Base-by-base conservation (phyloP, 2,113 vertebrate species). In the Bujurquina vittata region DNA sequence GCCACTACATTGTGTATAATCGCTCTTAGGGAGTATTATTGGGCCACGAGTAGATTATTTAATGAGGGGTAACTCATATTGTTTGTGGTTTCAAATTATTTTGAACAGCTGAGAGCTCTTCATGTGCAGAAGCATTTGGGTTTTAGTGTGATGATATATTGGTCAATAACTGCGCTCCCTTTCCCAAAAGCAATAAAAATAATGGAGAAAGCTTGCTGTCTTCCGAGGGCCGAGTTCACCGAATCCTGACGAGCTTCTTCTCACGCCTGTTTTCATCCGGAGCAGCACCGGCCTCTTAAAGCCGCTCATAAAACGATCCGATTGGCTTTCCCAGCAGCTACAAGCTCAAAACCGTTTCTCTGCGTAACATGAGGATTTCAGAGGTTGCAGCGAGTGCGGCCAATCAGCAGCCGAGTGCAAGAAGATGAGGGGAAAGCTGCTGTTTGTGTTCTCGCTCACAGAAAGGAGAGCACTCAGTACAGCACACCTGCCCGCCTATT, bases 61-160 rank as follows among this genome's bases (percentile, higher is more conserved):
- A 91, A 89, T 63, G 37, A 85, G 85, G 82, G 57, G 15, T 75
- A 65, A 54, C 65, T 58, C 4, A 77, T 77, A 61, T 72, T 90
- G 79, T 90, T 92, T 90, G 91, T 82, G 75, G 55, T 88, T 87
- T 87, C 59, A 88, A 75, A 91, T 79, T 75, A 77, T 90, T 78
- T 77, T 67, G 18, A 72, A 73, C 73, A 85, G 77, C 75, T 84
- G 72, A 88, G 15, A 75, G 79, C 9, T 2, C 69, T 67, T 69
- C 67, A n/a, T n/a, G 67, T 1, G 0, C 67, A 54, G 46, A 1
- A 0, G 26, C 67, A 54, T 54, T 72, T n/a, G 56, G 11, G 75
- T 72, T 75, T 58, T 56, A 29, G 60, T 8, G 1, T 14, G 17
- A 31, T 84, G 84, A 90, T 84, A 86, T 88, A 92, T 87, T 78